Base-by-base conservation (phyloP, 1,140 invertebrate species). In the Littorina saxatilis region DNA sequence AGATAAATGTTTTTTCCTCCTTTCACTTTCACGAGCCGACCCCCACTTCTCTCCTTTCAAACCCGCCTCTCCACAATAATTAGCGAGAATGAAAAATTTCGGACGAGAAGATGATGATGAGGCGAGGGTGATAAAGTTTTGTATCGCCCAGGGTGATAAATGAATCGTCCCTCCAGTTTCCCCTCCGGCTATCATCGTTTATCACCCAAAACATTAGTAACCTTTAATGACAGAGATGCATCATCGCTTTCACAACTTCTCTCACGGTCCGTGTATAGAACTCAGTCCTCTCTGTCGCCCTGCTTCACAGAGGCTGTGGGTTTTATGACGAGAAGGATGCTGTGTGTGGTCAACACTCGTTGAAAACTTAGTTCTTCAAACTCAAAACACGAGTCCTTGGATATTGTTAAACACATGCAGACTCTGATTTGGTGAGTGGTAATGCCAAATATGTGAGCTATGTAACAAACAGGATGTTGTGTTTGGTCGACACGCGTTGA, bases 41-140 rank as follows among this genome's bases (percentile, higher is more conserved):
- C 29, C 66, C 39, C 66, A 29, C 29, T 35, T 35, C 2, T 27
- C 39, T 23, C 55, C 55, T 58, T 3, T 4, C 70, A 73, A 20
- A 37, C 70, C 17, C 70, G 23, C 70, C 66, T 23, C 66, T 35
- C 2, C 20, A 68, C 66, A 68, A 68, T 68, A 39, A 68, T 32
- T 68, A 17, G 66, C 39, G 66, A 68, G 39, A 68, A 68, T 68
- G 66, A 68, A 68, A 68, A 68, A 68, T 68, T 17, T n/a, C 29
- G 32, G 37, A 68, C 39, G 66, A 68, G 66, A 68, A 68, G 35
- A 29, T 68, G 66, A 68, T 68, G 66, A n/a, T n/a, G n/a, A n/a
- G n/a, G n/a, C n/a, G n/a, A 68, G 66, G 66, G 66, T 68, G 66
- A 68, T 68, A 68, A 37, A 68, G 61, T 32, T 68, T 68, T 68